phyloP scores from a whole-genome alignment of 2,797 vertebrate genomes.

The Pyrocephalus nanus region DNA sequence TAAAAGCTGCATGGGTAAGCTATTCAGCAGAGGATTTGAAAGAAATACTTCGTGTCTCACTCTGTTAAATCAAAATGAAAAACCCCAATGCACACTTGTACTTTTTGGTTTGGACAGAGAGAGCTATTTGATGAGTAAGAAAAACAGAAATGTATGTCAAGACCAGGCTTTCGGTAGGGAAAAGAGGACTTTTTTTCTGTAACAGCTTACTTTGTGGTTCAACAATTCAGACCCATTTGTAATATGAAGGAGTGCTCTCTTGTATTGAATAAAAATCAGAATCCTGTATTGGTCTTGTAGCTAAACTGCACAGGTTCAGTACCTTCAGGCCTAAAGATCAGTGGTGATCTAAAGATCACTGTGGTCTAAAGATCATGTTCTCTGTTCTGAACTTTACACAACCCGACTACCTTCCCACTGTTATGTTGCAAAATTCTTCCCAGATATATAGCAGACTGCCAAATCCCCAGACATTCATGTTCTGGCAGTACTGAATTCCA shows the following conservation, averaged over 20 bases:
- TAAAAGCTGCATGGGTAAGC: neutral
- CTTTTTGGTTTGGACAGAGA: neutral
- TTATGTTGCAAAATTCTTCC: neutral
- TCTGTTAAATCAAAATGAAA: neutral
- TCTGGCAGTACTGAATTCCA: conserved; percentile 39
- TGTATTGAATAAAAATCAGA: neutral
- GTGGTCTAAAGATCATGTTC: neutral
- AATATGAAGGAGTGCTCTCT: neutral
- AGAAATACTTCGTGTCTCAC: neutral
- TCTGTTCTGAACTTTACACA: neutral
- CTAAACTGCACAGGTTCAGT: neutral
- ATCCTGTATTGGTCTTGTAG: neutral
- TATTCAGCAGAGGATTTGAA: neutral
- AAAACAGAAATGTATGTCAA: neutral
- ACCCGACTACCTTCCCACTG: neutral
- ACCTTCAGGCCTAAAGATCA: neutral
- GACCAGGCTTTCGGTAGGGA: neutral
- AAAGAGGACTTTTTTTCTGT: neutral
- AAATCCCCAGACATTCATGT: conserved; percentile 7
- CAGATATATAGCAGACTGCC: neutral
- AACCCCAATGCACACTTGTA: neutral
- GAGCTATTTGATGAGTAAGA: neutral
- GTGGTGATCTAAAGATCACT: neutral
- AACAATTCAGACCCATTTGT: neutral
- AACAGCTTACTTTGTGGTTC: neutral